A percentile compares a stretch with the other conserved stretches of the same genome.
Conservation (phyloP, 2,888 invertebrate species). For the Spisula solida region DNA sequence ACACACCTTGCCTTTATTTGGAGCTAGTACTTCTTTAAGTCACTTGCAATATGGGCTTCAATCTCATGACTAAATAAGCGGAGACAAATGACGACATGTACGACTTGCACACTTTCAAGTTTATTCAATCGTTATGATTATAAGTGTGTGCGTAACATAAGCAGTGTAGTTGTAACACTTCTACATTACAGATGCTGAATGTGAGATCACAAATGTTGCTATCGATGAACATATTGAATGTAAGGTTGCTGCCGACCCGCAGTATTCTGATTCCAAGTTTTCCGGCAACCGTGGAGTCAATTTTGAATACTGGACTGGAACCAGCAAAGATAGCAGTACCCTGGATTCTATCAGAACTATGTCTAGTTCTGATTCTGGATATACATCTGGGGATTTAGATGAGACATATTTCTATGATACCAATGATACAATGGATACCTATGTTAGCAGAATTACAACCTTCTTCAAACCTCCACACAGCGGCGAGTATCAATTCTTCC, state of each 20-base stretch:
- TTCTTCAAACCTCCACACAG: slow-evolving; percentile 78
- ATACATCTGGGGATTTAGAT: slow-evolving; percentile 65
- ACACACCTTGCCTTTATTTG: no score
- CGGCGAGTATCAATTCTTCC: slow-evolving; percentile 76
- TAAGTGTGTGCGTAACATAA: no score
- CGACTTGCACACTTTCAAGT: no score
- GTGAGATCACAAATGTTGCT: slow-evolving; percentile 53
- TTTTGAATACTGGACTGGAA: slow-evolving; percentile 70
- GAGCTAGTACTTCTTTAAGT: no score
- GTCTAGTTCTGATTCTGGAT: slow-evolving; percentile 61
- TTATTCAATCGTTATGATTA: no score
- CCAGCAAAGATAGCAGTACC: slow-evolving; percentile 39
- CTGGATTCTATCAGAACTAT: slow-evolving; percentile 48
- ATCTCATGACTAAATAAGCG: no score
- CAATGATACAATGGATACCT: slow-evolving; percentile 66
- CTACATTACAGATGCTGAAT: slow-evolving; percentile 53
- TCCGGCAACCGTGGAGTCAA: slow-evolving; percentile 76
- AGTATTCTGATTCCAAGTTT: slow-evolving; percentile 42
- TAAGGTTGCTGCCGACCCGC: slow-evolving; percentile 59
- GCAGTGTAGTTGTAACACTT: neutral
- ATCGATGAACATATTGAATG: slow-evolving; percentile 62
- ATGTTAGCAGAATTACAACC: slow-evolving; percentile 73
- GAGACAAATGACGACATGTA: no score
- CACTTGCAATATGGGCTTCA: no score
- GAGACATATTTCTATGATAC: slow-evolving; percentile 68